A percentile compares a stretch with the other conserved stretches of the same genome.
These are phyloP conservation scores for Habroteleia sp. DNA, from an alignment of 2,888 invertebrate species.

Conservation along the genomic window DNA sequence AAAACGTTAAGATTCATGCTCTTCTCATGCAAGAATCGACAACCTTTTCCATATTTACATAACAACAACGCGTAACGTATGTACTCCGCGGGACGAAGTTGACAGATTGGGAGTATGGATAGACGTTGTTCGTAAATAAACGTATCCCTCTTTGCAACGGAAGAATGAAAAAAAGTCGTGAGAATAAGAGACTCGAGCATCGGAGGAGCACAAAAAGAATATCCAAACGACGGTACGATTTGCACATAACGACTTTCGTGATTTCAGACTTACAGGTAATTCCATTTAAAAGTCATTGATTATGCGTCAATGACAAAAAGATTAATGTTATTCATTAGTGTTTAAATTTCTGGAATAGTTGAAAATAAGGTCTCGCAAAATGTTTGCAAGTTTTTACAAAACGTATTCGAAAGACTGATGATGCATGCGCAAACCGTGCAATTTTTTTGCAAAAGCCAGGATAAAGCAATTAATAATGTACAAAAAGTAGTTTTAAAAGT, in stretches of 20 bases:
- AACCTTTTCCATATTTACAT: constrained; percentile 80
- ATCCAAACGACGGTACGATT: constrained; percentile 44
- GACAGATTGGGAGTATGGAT: constrained; percentile 78
- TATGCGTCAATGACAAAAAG: not conserved
- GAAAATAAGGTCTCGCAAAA: not conserved
- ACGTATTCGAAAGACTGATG: not conserved
- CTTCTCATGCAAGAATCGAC: constrained; percentile 79
- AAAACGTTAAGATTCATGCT: constrained; percentile 78
- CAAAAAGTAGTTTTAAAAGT: constrained; percentile 4
- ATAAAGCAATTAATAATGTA: not conserved
- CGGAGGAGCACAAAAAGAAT: constrained; percentile 52
- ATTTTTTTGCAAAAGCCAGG: not conserved
- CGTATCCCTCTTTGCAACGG: constrained; percentile 53
- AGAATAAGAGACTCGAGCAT: constrained; percentile 58
- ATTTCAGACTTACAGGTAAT: constrained; percentile 3
- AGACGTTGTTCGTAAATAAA: constrained; percentile 70
- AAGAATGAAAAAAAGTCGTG: constrained; percentile 58
- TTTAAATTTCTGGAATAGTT: not conserved
- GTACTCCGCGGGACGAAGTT: constrained; percentile 70
- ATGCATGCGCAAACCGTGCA: not conserved
- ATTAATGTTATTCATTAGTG: not conserved
- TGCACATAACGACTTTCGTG: constrained; percentile 28
- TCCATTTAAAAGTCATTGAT: not conserved
- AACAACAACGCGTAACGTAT: constrained; percentile 76
- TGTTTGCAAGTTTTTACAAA: not conserved